These are phyloP conservation scores for Chrysemys picta DNA, from an alignment of 2,113 vertebrate species.

Conservation along the genomic window DNA sequence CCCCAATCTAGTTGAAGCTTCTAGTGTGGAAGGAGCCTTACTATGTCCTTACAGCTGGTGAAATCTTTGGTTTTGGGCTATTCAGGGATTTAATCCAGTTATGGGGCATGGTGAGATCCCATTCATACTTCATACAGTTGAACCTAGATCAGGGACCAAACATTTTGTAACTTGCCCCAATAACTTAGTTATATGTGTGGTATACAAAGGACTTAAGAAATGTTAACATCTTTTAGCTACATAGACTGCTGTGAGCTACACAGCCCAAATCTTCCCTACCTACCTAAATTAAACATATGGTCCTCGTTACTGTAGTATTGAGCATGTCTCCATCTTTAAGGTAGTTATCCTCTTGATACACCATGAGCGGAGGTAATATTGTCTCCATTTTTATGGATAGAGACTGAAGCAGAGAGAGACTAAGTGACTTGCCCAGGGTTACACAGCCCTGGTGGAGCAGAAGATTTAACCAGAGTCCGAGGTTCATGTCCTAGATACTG, in stretches of 20 bases:
- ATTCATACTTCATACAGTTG: neutral
- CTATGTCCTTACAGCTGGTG: neutral
- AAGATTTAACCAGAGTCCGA: rapidly evolving
- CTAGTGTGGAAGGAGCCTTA: neutral
- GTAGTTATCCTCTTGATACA: neutral
- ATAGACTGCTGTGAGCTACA: neutral
- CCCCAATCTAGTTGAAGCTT: neutral
- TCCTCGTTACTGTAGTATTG: neutral
- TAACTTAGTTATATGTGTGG: neutral
- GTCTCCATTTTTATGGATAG: neutral
- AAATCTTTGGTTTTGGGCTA: neutral
- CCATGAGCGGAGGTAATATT: neutral
- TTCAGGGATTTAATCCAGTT: neutral
- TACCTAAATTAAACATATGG: neutral
- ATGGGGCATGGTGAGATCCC: neutral
- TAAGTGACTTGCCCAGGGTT: neutral
- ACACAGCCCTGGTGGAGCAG: neutral
- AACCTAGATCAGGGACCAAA: neutral
- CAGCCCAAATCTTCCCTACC: neutral
- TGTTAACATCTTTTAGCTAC: neutral
- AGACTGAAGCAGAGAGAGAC: neutral
- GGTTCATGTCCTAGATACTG: rapidly evolving
- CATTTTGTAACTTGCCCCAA: neutral
- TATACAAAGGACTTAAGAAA: neutral
- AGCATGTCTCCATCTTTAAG: neutral